Evolutionary conservation across 2,113 vertebrate genomes (phyloP).

Genomic region (Crotophaga sulcirostris): DNA sequence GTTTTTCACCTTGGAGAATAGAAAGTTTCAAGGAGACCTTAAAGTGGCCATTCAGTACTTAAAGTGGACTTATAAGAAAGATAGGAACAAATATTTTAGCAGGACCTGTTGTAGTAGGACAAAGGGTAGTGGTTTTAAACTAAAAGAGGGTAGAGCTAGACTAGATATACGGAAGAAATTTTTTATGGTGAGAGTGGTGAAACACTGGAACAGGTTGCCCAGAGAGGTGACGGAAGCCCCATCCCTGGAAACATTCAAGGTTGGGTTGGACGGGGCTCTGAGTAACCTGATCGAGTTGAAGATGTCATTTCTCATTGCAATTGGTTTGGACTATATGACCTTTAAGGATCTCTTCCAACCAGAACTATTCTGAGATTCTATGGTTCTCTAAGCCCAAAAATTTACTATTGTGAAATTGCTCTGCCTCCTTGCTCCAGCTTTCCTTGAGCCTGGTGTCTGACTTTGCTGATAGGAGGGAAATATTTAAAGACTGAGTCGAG

Average conservation of each 20-base stretch:
- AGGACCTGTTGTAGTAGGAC: accelerated
- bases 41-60: accelerated
- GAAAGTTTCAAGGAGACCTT: background rate
- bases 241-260: background rate
- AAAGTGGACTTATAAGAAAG: background rate
- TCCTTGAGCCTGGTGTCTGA: background rate
- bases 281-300: background rate
- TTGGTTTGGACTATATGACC: background rate
- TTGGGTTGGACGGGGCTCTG: background rate
- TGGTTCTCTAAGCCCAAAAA: background rate
- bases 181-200: accelerated
- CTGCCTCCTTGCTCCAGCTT: background rate
- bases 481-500: background rate
- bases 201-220: background rate
- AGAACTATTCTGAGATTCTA: background rate
- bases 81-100: background rate
- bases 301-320: background rate
- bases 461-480: background rate
- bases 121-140: background rate
- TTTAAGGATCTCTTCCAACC: background rate
- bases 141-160: background rate
- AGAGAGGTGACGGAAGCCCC: background rate
- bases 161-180: background rate
- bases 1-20: background rate
- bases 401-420: background rate